Base-by-base conservation (phyloP, 2,888 invertebrate species). In the Coenonympha arcania region DNA sequence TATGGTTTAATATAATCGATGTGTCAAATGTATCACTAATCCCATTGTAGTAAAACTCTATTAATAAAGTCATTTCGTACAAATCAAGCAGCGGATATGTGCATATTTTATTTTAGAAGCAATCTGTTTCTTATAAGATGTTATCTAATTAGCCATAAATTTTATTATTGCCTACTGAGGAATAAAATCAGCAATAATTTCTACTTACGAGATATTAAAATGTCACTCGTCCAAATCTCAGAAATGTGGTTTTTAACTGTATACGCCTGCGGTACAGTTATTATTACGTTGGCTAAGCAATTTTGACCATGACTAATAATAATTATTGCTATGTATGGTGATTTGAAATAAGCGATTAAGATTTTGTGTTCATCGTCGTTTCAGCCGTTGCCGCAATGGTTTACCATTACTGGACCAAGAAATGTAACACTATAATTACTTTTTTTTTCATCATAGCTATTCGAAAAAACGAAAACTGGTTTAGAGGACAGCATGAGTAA, bases 21-120 rank as follows among this genome's bases (percentile, higher is more conserved):
- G 28, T 30, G 52, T 47, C 40, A 47, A 49, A 52, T 50, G 45
- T 50, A 11, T 48, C 47, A 49, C 43, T 40, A 30, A 36, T 52
- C 52, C 55, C 48, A 50, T 52, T 55, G 41, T 55, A 45, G 39
- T 42, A 13, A 43, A 16, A 46, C 39, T 31, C 47, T 40, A 37
- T 48, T 48, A 48, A 48, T 51, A 36, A 36, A 45, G 39, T 37
- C 30, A 22, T 50, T 40, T 11, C 11, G 50, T 43, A 47, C 18
- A 48, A 44, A 50, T 33, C 13, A 34, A 34, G 40, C 15, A 19
- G 20, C 46, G 13, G 19, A 37, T 30, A 41, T 48, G 30, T 31
- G 18, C 43, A 43, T 43, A 31, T 22, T 31, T 39, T 5, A 39
- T 22, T 2, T 24, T 18, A 48, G 28, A 26, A 34, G 34, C 41